Base-by-base conservation (phyloP, 2,888 invertebrate genomes). In the Drosophila recens region DNA sequence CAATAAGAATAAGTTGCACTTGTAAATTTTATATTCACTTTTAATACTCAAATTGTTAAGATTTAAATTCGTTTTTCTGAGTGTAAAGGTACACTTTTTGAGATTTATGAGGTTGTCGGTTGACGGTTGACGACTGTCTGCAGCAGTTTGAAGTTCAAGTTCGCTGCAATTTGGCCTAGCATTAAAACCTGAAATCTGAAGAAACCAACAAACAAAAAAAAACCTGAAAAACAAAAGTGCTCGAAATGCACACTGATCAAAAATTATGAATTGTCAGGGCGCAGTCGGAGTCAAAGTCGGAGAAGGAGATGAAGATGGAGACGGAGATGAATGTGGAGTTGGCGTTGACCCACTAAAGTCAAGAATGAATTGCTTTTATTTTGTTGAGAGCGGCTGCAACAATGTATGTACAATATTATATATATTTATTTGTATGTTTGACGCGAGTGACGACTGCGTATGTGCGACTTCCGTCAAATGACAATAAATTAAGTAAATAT, bases 141-240 rank as follows among this genome's bases (percentile, higher is more conserved):
- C 79, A 75, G 57, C 82, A 65, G 77, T 78, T 78, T 89, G 89
- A 89, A 89, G 89, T 89, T 89, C 89, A 89, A 89, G 90, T 88
- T 89, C 89, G 81, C 59, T 80, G 79, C 84, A 89, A 82, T 87
- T 80, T 75, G 71, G 73, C 84, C 48, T 64, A 43, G 71, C 65
- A 70, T 65, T 67, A 69, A 80, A 73, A 76, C 38, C 49, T 40
- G 17, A 36, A 49, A 11, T 42, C 10, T 33, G 59, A 57, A 33
- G 33, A 52, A 49, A 52, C 46, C 38, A 56, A 36, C 17, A 56
- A 68, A 65, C 11, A 52, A 42, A 53, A 42, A 62, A 36, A 58
- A 67, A 65, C 45, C 52, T 53, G 53, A 49, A 56, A 6, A 30
- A 30, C 27, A 48, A 49, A 49, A 36, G 23, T 69, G 63, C 57